Evolutionary conservation across 2,113 vertebrate genomes (phyloP), one percentile per base, ranked within the genome.

Genomic region (Porphyrio hochstetteri): DNA sequence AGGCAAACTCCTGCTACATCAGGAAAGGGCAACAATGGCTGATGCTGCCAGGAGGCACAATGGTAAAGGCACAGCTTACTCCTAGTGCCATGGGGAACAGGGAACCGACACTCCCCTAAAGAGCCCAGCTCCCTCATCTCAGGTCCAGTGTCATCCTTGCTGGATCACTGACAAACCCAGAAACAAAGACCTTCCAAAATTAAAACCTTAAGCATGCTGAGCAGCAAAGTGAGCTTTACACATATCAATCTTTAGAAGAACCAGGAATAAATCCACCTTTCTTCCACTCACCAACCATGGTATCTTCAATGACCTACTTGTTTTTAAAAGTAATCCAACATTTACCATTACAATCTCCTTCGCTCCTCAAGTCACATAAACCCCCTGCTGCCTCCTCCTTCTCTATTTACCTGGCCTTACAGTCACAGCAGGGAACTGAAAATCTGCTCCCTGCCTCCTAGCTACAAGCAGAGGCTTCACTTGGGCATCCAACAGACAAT

Each of bases 341-440:
- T 96, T 95, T 96, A 95, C 93, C 91, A 91, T 88, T 76, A 89
- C 86, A 92, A 93, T 94, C 90, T 94, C 88, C 90, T 92, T 93
- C 86, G 44, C 86, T 96, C 78, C 94, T 92, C 83, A 65, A 94
- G 83, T 88, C 93, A 96, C 53, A 91, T 72, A 95, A 95, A 82
- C 83, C 93, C 86, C 90, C 95, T 82, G 88, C 91, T 72, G 92
- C 56, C 92, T 96, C 91, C 86, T 94, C 91, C 91, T 88, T 40
- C 90, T 94, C 94, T 91, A 85, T 94, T 89, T 97, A 96, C 96
- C 95, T 95, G 95, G 88, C 88, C 70, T 92, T 79, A 85, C 57
- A 92, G 77, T 44, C 91, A 78, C 92, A 95, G 94, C 91, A 61
- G 91, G 91, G 74, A 93, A 76, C 65, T 69, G 86, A 90, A 94